These are phyloP conservation scores for Lysandra coridon DNA, from an alignment of 2,888 invertebrate species.

Conservation along the genomic window DNA sequence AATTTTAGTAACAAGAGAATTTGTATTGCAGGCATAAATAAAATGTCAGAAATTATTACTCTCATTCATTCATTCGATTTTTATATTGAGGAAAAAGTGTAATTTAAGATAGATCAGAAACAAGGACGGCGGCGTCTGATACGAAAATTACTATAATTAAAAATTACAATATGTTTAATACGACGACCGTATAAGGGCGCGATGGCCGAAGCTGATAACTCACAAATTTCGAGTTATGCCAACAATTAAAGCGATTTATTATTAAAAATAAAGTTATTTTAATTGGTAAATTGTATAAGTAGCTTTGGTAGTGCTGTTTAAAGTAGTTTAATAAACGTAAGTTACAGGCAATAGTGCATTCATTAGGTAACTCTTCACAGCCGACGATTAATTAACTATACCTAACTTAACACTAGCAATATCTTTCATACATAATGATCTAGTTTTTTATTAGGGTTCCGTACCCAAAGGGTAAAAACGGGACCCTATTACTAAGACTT, in stretches of 20 bases:
- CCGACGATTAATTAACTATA: no score
- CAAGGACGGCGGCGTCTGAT: not conserved
- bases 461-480: no score
- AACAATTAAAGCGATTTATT: constrained; percentile 3
- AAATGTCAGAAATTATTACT: no score
- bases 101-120: constrained; percentile 11
- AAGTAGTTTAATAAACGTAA: no score
- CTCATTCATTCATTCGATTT: not conserved
- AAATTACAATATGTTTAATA: constrained; percentile 26
- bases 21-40: no score
- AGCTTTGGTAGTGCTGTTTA: not conserved
- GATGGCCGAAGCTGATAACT: constrained; percentile 14
- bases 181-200: constrained; percentile 9
- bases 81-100: not conserved
- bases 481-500: no score
- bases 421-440: no score
- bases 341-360: no score
- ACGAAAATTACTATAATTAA: constrained; percentile 15
- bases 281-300: not conserved
- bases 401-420: no score
- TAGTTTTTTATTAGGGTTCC: no score
- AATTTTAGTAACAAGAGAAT: no score
- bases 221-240: not conserved
- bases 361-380: no score
- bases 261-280: not conserved